Evolutionary conservation across 2,797 vertebrate genomes (phyloP).

Genomic region (Zenarchopterus dispar): DNA sequence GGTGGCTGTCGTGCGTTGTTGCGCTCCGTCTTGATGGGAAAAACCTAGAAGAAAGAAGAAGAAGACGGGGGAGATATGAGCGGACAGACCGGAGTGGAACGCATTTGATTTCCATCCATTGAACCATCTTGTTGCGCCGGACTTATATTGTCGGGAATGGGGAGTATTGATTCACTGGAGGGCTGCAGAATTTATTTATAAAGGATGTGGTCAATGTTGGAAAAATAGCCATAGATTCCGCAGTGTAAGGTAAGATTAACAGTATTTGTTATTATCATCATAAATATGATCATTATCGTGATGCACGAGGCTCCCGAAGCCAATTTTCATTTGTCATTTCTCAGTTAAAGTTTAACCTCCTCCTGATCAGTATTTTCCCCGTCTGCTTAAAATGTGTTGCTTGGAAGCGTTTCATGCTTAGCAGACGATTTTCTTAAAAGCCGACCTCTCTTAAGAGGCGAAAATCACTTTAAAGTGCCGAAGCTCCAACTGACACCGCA

Average conservation of each 20-base stretch:
- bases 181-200: constrained; percentile 84
- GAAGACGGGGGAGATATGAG: constrained; percentile 76
- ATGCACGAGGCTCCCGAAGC: constrained; percentile 7
- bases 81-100: constrained; percentile 81
- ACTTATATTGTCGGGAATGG: constrained; percentile 88
- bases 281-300: constrained; percentile 10
- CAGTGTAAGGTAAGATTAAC: constrained; percentile 93
- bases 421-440: constrained; percentile 46
- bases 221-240: constrained; percentile 97
- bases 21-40: constrained; percentile 80
- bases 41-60: constrained; percentile 76
- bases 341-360: constrained; percentile 74
- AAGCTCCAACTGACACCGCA: constrained; percentile 59
- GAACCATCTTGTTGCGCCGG: constrained; percentile 89
- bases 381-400: constrained; percentile 48
- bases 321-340: constrained; percentile 53
- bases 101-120: constrained; percentile 79
- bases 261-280: constrained; percentile 2
- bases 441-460: constrained; percentile 55
- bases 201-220: constrained; percentile 92
- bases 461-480: constrained; percentile 71
- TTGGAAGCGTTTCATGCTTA: constrained; percentile 44
- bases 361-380: constrained; percentile 42
- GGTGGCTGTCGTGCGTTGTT: constrained; percentile 73
- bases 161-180: constrained; percentile 88